Conservation (phyloP, 2,797 vertebrate species). For the Scolopax bukidnonensis region DNA sequence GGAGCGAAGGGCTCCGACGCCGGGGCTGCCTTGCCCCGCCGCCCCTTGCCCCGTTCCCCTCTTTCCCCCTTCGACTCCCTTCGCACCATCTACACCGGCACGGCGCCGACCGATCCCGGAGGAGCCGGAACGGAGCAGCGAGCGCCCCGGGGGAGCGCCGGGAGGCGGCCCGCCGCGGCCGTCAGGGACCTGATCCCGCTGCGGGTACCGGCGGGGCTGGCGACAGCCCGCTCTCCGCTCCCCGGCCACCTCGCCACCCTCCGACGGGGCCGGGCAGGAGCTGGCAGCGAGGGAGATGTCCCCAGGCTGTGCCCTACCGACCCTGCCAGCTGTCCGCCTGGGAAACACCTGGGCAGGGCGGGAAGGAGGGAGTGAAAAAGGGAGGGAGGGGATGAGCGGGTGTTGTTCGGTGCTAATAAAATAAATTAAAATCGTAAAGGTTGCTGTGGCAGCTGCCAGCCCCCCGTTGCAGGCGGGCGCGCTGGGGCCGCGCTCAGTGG, state of each 20-base stretch:
- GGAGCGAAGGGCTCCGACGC: neutral
- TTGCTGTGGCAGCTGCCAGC: neutral
- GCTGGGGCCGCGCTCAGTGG: neutral
- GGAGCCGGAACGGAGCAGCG: neutral
- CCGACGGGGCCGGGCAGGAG: neutral
- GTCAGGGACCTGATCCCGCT: neutral
- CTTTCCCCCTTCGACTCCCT: neutral
- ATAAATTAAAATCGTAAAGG: neutral
- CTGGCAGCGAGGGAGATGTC: neutral
- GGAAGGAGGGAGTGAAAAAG: neutral
- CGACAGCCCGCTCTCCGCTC: neutral
- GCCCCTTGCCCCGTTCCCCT: neutral
- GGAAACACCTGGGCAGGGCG: neutral
- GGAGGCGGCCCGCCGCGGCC: neutral
- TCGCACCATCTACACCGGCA: neutral
- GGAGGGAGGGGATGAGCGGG: neutral
- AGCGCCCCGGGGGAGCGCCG: neutral
- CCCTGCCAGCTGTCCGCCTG: neutral
- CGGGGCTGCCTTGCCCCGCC: no score
- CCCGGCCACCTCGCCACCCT: neutral
- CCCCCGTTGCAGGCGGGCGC: neutral
- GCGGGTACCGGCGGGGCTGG: neutral
- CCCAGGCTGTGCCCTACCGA: neutral
- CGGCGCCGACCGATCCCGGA: no score
- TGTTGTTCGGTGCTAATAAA: neutral